A percentile compares a stretch with the other conserved stretches of the same genome.
Conservation (phyloP, 2,113 vertebrate species). For the Merops nubicus region DNA sequence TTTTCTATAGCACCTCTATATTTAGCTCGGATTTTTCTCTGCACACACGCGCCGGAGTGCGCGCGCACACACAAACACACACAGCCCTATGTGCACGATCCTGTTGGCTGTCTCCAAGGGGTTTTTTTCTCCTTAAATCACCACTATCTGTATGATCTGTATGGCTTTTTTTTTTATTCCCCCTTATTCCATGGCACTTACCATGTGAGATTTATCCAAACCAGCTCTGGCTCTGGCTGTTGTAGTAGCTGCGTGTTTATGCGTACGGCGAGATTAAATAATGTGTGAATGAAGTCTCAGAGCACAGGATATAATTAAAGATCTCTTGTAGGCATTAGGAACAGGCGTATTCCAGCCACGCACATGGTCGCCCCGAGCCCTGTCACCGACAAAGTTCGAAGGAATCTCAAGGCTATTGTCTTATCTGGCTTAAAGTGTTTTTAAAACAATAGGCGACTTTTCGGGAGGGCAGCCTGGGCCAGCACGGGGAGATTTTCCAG, state of each 20-base stretch:
- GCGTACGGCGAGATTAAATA: neutral
- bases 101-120: neutral
- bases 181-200: neutral
- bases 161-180: neutral
- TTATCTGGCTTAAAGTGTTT: conserved; percentile 63
- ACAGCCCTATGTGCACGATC: conserved; percentile 6
- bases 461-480: conserved; percentile 39
- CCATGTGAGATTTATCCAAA: neutral
- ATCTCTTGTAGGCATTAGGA: neutral
- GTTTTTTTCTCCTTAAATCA: neutral
- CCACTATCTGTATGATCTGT: neutral
- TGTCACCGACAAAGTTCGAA: conserved; percentile 50
- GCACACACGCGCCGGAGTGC: neutral
- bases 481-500: conserved; percentile 32
- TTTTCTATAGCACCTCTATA: conserved; percentile 57
- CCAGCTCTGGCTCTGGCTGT: neutral
- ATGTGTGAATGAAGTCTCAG: conserved; percentile 8
- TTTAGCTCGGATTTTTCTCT: conserved; percentile 15
- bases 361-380: neutral
- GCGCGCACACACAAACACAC: neutral
- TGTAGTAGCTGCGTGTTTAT: neutral
- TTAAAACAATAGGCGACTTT: conserved; percentile 59
- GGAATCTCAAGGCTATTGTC: conserved; percentile 65
- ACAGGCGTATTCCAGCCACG: neutral
- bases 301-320: neutral